Evolutionary conservation across 1,140 invertebrate species (phyloP).

Genomic region (Maniola jurtina): DNA sequence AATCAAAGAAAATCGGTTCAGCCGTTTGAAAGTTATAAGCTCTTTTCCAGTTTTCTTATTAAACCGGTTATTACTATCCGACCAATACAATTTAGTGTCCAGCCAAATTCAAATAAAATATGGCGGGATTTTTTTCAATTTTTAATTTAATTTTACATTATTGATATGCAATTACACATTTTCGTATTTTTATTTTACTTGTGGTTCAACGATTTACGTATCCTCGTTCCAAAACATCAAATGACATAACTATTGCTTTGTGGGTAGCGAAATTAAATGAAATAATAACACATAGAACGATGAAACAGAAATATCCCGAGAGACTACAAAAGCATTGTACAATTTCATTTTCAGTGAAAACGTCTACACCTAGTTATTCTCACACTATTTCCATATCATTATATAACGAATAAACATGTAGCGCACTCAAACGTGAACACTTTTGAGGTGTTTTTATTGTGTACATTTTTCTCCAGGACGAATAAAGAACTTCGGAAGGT

Average conservation of each 20-base stretch:
- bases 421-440: not conserved
- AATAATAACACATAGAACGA: not conserved
- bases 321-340: not conserved
- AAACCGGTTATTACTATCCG: too few relatives aligned
- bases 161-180: too few relatives aligned
- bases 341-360: not conserved
- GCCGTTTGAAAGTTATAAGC: too few relatives aligned
- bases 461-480: not conserved
- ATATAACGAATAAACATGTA: conserved; percentile 9
- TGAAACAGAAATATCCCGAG: not conserved
- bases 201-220: too few relatives aligned
- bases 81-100: too few relatives aligned
- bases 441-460: not conserved
- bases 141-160: too few relatives aligned
- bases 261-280: not conserved
- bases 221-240: not conserved
- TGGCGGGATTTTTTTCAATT: too few relatives aligned
- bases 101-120: too few relatives aligned
- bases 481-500: too few relatives aligned
- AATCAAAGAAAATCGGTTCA: too few relatives aligned
- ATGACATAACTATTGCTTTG: not conserved
- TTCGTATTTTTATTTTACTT: too few relatives aligned
- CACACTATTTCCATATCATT: not conserved
- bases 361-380: not conserved
- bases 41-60: too few relatives aligned